A percentile compares a stretch with the other conserved stretches of the same genome.
Conservation (phyloP, 1,140 invertebrate species). For the Drepana arcuata region DNA sequence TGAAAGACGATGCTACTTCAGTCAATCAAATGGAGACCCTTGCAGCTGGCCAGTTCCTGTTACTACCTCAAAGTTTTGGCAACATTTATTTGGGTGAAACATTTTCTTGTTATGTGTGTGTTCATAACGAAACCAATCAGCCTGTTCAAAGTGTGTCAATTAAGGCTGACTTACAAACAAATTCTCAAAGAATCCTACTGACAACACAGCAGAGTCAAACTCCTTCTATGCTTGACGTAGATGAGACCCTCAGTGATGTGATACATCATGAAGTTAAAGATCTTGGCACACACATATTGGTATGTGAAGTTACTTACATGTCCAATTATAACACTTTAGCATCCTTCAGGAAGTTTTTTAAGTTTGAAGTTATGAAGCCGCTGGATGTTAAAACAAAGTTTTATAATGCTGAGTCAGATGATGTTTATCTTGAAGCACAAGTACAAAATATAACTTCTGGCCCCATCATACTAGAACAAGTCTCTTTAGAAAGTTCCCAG, state of each 20-base stretch:
- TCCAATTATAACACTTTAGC: slow-evolving; percentile 79
- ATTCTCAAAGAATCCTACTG: slow-evolving; percentile 86
- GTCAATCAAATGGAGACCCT: slow-evolving; percentile 86
- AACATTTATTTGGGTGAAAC: slow-evolving; percentile 91
- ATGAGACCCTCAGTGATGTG: slow-evolving; percentile 92
- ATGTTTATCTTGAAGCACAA: slow-evolving; percentile 97
- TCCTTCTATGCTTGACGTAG: slow-evolving; percentile 81
- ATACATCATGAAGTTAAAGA: slow-evolving; percentile 99
- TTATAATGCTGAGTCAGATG: slow-evolving; percentile 97
- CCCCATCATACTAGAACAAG: slow-evolving; percentile 93
- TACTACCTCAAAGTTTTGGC: slow-evolving; percentile 96
- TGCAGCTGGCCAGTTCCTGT: slow-evolving; percentile 88
- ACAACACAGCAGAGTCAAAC: slow-evolving; percentile 75
- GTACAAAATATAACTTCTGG: slow-evolving; percentile 94
- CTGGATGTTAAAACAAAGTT: slow-evolving; percentile 99
- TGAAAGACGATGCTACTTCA: slow-evolving; percentile 83
- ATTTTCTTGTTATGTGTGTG: slow-evolving; percentile 97
- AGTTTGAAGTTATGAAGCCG: slow-evolving; percentile 98
- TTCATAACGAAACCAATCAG: slow-evolving; percentile 94
- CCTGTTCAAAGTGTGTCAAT: slow-evolving; percentile 86
- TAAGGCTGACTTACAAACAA: slow-evolving; percentile 94
- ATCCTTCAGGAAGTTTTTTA: slow-evolving; percentile 96
- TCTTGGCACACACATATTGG: slow-evolving; percentile 96
- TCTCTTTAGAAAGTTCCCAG: slow-evolving; percentile 91
- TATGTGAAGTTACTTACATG: slow-evolving; percentile 95